phyloP scores from a whole-genome alignment of 2,113 vertebrate genomes.

The Etia nguti region DNA sequence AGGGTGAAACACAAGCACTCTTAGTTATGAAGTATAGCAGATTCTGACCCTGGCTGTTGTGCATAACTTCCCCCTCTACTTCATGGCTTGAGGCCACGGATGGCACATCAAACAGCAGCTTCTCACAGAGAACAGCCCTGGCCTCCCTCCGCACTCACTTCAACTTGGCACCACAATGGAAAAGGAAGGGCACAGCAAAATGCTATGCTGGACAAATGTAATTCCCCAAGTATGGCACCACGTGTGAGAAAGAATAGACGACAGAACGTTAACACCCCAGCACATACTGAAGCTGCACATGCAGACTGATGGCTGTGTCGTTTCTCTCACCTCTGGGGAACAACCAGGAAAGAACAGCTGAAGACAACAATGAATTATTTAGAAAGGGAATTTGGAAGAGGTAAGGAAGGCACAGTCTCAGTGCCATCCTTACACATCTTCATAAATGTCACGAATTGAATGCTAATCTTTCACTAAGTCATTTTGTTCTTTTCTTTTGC shows the following conservation, averaged over 20 bases:
- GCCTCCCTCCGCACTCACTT: conserved; percentile 39
- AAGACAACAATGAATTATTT: conserved; percentile 59
- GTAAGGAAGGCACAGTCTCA: background rate
- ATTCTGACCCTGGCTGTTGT: conserved; percentile 45
- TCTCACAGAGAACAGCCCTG: conserved; percentile 30
- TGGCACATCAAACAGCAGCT: conserved; percentile 60
- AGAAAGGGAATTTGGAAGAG: conserved; percentile 23
- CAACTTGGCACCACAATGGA: conserved; percentile 55
- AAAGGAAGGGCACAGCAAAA: conserved; percentile 44
- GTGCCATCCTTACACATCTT: conserved; percentile 4
- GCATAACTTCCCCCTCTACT: conserved; percentile 41
- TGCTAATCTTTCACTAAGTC: background rate
- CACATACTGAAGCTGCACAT: conserved; percentile 7
- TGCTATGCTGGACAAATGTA: conserved; percentile 40
- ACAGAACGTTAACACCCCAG: conserved; percentile 12
- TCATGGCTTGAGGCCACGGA: conserved; percentile 59
- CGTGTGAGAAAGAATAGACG: conserved; percentile 25
- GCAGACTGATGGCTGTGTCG: conserved; percentile 3
- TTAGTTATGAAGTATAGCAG: conserved; percentile 35
- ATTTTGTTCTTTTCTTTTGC: background rate
- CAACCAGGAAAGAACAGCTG: conserved; percentile 44
- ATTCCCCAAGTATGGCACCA: conserved; percentile 40
- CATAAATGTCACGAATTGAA: conserved; percentile 11
- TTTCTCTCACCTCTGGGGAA: conserved; percentile 28
- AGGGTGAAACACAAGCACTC: background rate